Evolutionary conservation across 2,797 vertebrate species (phyloP), one percentile per base, ranked within the genome.

Genomic region (Chloroceryle inda): DNA sequence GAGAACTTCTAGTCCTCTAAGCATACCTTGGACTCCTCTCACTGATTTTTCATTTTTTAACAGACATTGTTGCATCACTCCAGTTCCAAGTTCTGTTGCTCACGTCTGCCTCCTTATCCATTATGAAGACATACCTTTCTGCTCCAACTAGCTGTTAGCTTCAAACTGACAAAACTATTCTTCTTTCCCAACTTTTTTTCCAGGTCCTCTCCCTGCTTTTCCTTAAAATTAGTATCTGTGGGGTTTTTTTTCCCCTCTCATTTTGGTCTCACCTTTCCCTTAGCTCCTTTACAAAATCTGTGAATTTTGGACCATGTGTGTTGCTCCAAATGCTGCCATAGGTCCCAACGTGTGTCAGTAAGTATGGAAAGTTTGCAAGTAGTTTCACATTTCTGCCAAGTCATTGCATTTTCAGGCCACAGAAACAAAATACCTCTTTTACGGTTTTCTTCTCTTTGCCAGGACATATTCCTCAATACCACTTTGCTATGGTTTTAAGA

Each of bases 381-480:
- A 68, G 3, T 6, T 88, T 80, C 52, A 40, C 10, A 5, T 83
- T 83, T 77, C 76, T 77, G 31, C 17, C 22, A 71, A 56, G 40
- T 5, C 16, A 86, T 74, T 9, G 2, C 2, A 37, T 63, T 63
- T 86, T 80, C 52, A 85, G n/a, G 7, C 1, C 22, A 53, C 8
- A 3, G 6, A 72, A 68, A 53, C 8, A 88, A 73, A 79, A 35
- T 1, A 58, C 4, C 1, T n/a, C 5, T 27, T 53, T n/a, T 62
- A 50, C 0, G 1, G 3, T 24, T 55, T 53, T 85, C 37, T 89
- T 81, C 17, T 18, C 72, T 62, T 69, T 45, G 11, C 9, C 15
- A 7, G 33, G 3, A 0, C 15, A 14, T 27, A 5, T 21, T 74
- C 26, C 14, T 9, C 26, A 59, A 11, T 37, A 56, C 1, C 5